Percentiles rank a stretch among this genome's conserved stretches.
These are phyloP conservation scores for Strongylocentrotus purpuratus DNA, from an alignment of 35 echinoderm and acorn worm species.

Conservation along the genomic window DNA sequence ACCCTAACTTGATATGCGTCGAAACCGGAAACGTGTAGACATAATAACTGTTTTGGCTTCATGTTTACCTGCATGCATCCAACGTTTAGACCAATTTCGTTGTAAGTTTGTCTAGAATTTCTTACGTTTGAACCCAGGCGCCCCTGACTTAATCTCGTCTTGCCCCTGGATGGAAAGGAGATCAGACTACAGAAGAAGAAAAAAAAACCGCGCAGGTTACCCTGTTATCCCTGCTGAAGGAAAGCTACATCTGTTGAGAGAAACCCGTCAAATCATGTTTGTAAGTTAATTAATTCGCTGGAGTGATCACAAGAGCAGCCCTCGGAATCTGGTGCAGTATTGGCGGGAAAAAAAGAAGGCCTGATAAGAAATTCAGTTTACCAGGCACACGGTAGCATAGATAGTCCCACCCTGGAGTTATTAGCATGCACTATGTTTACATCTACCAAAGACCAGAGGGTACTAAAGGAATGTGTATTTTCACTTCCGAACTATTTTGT, in stretches of 20 bases:
- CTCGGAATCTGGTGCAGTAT: constrained; percentile 1
- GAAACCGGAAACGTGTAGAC: background rate
- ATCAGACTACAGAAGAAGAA: background rate
- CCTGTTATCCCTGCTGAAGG: background rate
- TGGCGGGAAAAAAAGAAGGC: background rate
- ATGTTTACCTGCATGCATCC: background rate
- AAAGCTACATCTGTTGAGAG: constrained; percentile 2
- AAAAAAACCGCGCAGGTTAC: background rate
- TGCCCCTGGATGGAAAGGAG: background rate
- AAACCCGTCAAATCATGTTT: constrained; percentile 17
- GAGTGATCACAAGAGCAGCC: constrained; percentile 1
- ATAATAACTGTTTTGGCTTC: background rate
- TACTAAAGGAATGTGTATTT: too few species aligned
- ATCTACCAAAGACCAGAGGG: background rate
- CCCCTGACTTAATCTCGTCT: background rate
- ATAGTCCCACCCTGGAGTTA: background rate
- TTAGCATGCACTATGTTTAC: background rate
- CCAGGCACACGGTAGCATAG: background rate
- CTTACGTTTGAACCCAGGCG: background rate
- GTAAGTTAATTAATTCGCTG: constrained; percentile 18
- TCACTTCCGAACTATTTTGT: too few species aligned
- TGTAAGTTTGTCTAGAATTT: background rate
- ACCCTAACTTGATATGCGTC: background rate
- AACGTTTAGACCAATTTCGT: background rate
- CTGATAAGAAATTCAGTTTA: background rate